These are phyloP conservation scores for Nephrotoma flavescens DNA, from an alignment of 2,888 invertebrate genomes.

Conservation along the genomic window DNA sequence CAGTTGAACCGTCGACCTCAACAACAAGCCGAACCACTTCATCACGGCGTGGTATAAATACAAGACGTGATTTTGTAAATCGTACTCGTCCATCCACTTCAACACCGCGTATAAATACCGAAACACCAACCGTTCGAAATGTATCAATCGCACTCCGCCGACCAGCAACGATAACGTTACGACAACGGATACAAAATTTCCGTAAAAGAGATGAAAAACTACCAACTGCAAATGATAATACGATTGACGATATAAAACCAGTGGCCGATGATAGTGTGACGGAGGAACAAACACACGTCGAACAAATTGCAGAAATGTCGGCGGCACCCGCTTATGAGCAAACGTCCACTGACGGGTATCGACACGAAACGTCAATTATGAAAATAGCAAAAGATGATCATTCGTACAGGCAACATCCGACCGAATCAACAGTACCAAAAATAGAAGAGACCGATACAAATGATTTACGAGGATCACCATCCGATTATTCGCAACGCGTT, in stretches of 20 bases:
- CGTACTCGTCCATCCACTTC: not conserved
- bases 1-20: not conserved
- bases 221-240: constrained; percentile 1
- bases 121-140: constrained; percentile 9
- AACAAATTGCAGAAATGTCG: not conserved
- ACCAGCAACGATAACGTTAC: constrained; percentile 7
- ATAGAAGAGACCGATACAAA: constrained; percentile 24
- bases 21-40: not conserved
- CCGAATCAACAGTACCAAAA: not conserved
- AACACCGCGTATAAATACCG: constrained; percentile 8
- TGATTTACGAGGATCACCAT: constrained; percentile 25
- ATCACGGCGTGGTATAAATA: not conserved
- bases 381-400: constrained; percentile 32
- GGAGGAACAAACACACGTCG: not conserved
- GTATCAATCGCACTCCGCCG: constrained; percentile 3
- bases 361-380: constrained; percentile 37
- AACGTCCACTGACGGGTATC: constrained; percentile 21
- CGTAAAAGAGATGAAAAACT: constrained; percentile 21
- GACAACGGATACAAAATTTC: constrained; percentile 12
- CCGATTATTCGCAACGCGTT: constrained; percentile 48
- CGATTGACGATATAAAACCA: constrained; percentile 31
- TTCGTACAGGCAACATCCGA: constrained; percentile 5
- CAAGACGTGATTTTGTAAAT: constrained; percentile 13
- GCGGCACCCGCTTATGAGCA: constrained; percentile 1
- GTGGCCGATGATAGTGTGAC: constrained; percentile 16